These are phyloP conservation scores for Mormyrus iriodes DNA, from an alignment of 2,113 vertebrate genomes.

Conservation along the genomic window DNA sequence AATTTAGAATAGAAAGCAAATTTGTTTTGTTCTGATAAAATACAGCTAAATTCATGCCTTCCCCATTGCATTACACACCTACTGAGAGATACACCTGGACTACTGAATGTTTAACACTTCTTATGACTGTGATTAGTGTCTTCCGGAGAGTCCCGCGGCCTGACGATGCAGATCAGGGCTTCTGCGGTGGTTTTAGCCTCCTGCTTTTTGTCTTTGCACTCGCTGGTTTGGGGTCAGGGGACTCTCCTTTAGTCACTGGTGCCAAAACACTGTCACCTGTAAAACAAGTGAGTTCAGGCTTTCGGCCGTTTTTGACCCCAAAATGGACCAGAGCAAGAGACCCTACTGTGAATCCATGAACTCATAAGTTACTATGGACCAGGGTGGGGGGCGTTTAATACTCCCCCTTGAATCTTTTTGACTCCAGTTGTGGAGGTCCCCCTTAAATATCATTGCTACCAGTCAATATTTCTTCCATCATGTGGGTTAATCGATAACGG, in stretches of 20 bases:
- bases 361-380: background rate
- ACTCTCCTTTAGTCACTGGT: constrained; percentile 25
- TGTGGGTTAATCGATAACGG: background rate
- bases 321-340: background rate
- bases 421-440: background rate
- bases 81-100: background rate
- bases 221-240: constrained; percentile 35
- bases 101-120: background rate
- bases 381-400: background rate
- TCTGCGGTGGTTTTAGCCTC: constrained; percentile 38
- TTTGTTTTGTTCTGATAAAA: background rate
- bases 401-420: background rate
- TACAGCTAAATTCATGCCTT: background rate
- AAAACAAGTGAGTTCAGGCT: background rate
- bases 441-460: background rate
- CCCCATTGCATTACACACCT: background rate
- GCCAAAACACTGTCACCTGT: constrained; percentile 23
- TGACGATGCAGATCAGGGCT: constrained; percentile 34
- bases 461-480: background rate
- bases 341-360: background rate
- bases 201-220: constrained; percentile 33
- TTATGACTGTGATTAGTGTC: background rate
- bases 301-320: background rate
- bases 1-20: background rate
- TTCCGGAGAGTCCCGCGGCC: background rate